phyloP scores from a whole-genome alignment of 2,113 vertebrate genomes.

The Anoplopoma fimbria region DNA sequence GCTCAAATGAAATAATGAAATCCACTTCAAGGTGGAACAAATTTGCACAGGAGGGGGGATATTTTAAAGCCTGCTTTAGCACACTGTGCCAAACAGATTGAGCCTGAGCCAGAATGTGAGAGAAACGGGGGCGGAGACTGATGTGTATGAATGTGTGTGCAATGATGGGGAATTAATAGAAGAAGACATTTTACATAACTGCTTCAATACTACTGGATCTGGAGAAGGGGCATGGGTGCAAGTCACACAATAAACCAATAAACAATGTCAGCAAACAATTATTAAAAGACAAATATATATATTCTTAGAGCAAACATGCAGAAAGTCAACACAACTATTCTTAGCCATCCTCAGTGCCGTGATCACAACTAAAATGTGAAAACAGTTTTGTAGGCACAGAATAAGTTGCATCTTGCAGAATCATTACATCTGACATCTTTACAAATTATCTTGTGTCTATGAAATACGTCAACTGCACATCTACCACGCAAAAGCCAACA shows the following conservation, averaged over 20 bases:
- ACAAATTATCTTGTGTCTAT: neutral
- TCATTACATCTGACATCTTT: constrained; percentile 9
- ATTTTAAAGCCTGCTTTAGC: constrained; percentile 81
- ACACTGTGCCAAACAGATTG: constrained; percentile 77
- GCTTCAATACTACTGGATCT: constrained; percentile 44
- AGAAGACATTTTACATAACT: constrained; percentile 67
- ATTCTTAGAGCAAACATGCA: neutral
- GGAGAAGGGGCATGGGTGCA: constrained; percentile 29
- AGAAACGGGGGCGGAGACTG: constrained; percentile 57
- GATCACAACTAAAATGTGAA: constrained; percentile 14
- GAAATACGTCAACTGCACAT: neutral
- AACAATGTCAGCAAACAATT: constrained; percentile 34
- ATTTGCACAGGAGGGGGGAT: constrained; percentile 82
- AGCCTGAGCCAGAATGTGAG: constrained; percentile 65
- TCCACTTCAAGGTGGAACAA: constrained; percentile 86
- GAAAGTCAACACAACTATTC: constrained; percentile 8
- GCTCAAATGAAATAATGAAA: constrained; percentile 87
- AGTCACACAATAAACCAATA: constrained; percentile 40
- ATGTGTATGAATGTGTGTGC: constrained; percentile 66
- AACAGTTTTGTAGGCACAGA: neutral
- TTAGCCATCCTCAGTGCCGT: neutral
- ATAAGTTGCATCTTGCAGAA: neutral
- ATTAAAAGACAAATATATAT: neutral
- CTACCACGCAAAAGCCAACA: neutral
- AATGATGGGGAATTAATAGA: constrained; percentile 71